Evolutionary conservation across 2,797 vertebrate species (phyloP), one percentile per base, ranked within the genome.

Genomic region (Labeo calbasu): DNA sequence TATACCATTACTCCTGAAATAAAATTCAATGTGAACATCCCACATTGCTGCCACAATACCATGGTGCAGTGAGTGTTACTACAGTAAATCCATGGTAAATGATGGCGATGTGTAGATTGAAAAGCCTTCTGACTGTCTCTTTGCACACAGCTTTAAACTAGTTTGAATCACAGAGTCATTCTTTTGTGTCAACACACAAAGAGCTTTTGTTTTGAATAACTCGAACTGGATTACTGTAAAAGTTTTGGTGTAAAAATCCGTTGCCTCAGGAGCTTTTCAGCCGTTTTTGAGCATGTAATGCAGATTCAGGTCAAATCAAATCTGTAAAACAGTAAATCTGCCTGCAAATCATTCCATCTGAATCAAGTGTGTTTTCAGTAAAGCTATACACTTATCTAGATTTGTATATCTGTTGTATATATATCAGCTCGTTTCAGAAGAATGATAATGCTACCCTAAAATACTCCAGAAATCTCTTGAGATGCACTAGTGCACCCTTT

Each of bases 401-500:
- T 79, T 25, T 72, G 3, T 28, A 25, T 48, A 17, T 61, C 25
- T 66, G 3, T n/a, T 51, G 32, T 53, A 15, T 57, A 61, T 75
- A 40, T 40, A 65, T 63, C 25, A 46, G 36, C 51, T 69, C 19
- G 68, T 15, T 82, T 77, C 53, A 51, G 40, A 85, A 59, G 50
- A 79, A 70, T 2, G 14, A 65, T 65, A 65, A 19, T 40, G 32
- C 50, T 50, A 25, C 12, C 10, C 66, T 71, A 50, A 77, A 82
- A 78, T 72, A 70, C 32, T 77, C 14, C 9, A 40, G 69, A 82
- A 51, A 84, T 72, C 59, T 79, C 61, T n/a, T 32, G 84, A 86
- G 81, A 70, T 57, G 73, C 57, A 86, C 84, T 81, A 21, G 61
- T 76, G 69, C 81, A 85, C 77, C 77, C 87, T 88, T 87, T 87